Base-by-base conservation (phyloP, 2,797 vertebrate species). In the Megalops cyprinoides region DNA sequence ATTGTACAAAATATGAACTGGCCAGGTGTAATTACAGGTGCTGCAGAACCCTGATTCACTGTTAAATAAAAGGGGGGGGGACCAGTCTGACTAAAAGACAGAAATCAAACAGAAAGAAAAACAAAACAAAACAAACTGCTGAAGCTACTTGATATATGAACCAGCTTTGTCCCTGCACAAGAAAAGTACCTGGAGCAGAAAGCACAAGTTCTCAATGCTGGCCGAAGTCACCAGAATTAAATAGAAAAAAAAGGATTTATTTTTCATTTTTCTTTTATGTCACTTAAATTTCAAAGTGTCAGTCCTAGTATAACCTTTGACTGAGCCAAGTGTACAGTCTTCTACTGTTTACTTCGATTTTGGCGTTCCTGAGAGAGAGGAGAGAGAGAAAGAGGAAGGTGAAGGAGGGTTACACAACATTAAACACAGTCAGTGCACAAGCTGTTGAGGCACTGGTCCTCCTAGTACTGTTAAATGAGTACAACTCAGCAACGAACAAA, bases 311-410 rank as follows among this genome's bases (percentile, higher is more conserved):
- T 89, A 87, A 91, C 87, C 83, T 83, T 75, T 84, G 82, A 91
- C 86, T 84, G 89, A 93, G 92, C 90, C 91, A 91, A 89, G 86
- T 91, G 88, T 87, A 88, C 85, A 87, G 85, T 87, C 93, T 93
- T 94, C 95, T 91, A 96, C 87, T 91, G 94, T 94, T 97, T 95
- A 97, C 92, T 97, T 94, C 96, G 95, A 91, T 93, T 96, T 94
- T 97, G 97, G 87, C 96, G 97, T 92, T 98, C 98, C 98, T 97
- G 91, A 49, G 93, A 60, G 80, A 73, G 31, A 76, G 75, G 18
- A 79, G 83, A 20, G 83, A 20, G 25, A 14, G 82, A 78, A 31
- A 1, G 81, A 69, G 5, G 69, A 71, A 71, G 23, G 7, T 1
- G n/a, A 48, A 10, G 73, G 31, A 20, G 37, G 82, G 51, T 71